phyloP scores from a whole-genome alignment of 2,888 invertebrate species.

The Acheta domesticus region DNA sequence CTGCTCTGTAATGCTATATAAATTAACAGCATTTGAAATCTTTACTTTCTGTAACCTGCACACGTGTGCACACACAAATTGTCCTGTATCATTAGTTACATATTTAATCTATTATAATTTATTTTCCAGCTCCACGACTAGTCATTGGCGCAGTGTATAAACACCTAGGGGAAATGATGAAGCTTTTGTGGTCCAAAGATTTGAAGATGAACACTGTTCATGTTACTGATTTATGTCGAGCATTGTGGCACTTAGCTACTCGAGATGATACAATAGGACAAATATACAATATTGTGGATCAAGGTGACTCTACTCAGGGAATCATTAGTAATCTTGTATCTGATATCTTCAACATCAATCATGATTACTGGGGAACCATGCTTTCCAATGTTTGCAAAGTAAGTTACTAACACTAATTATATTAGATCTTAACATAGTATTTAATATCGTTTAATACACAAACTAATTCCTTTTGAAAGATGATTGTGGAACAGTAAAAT shows the following conservation, averaged over 20 bases:
- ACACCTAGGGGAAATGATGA: conserved; percentile 84
- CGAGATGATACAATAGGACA: conserved; percentile 51
- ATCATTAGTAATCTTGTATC: conserved; percentile 72
- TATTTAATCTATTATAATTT: too few species aligned
- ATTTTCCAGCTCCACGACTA: conserved; percentile 67
- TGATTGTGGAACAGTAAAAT: not conserved
- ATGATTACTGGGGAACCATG: conserved; percentile 81
- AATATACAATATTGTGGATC: conserved; percentile 80
- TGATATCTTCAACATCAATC: conserved; percentile 79
- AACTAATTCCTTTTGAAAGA: not conserved
- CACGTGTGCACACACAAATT: too few species aligned
- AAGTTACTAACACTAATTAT: conserved; percentile 31
- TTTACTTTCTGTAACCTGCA: too few species aligned
- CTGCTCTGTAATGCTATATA: too few species aligned
- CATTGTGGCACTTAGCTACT: conserved; percentile 69
- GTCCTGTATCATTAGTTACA: too few species aligned
- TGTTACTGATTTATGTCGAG: conserved; percentile 77
- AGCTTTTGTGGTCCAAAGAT: conserved; percentile 82
- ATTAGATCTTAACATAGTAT: not conserved
- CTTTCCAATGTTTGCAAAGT: conserved; percentile 80
- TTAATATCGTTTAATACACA: not conserved
- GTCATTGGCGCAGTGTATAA: conserved; percentile 86
- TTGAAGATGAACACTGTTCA: conserved; percentile 85
- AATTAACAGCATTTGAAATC: too few species aligned
- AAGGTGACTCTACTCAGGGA: conserved; percentile 81